Evolutionary conservation across 2,888 invertebrate genomes (phyloP), one percentile per base, ranked within the genome.

Genomic region (Tachystola acroxantha): DNA sequence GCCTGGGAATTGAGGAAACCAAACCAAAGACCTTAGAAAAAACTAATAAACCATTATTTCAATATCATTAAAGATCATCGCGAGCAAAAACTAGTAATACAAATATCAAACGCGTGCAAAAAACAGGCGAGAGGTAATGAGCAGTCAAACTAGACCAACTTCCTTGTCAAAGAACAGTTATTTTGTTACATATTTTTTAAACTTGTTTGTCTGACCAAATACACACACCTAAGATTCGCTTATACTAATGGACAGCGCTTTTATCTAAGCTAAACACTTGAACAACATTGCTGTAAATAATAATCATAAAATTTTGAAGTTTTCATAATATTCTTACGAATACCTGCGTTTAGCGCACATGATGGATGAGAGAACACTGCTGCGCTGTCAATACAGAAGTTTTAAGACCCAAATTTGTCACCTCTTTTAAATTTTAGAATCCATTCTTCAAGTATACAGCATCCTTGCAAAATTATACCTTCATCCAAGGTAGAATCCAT

Each of bases 1-100:
- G 79, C 71, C 72, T 73, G 57, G 62, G 63, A 68, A 78, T 71
- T 69, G 71, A 76, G 80, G 79, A 80, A 82, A 77, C 73, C 47
- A 42, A 63, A 55, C 47, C 58, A 41, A 53, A 64, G 58, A 56
- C 55, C 49, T 42, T 42, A 58, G 54, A 19, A 77, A 77, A 75
- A 77, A 71, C 64, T 57, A 61, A 70, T 66, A 68, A 63, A 61
- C 62, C 57, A 72, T 69, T 64, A 72, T 72, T 67, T 67, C 62
- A 55, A 63, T 66, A 72, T 68, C 67, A 76, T 76, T 78, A 76
- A 68, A 71, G 66, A 71, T 69, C 63, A 62, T 70, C 63, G 57
- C 48, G 47, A 45, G 48, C 56, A 60, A 66, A 67, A 69, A 65
- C 53, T 46, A 31, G 46, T 37, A 55, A 64, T n/a, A 67, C 63